Percentiles rank a stretch among this genome's conserved stretches.
These are phyloP conservation scores for Furcifer pardalis DNA, from an alignment of 2,797 vertebrate species.

Conservation along the genomic window DNA sequence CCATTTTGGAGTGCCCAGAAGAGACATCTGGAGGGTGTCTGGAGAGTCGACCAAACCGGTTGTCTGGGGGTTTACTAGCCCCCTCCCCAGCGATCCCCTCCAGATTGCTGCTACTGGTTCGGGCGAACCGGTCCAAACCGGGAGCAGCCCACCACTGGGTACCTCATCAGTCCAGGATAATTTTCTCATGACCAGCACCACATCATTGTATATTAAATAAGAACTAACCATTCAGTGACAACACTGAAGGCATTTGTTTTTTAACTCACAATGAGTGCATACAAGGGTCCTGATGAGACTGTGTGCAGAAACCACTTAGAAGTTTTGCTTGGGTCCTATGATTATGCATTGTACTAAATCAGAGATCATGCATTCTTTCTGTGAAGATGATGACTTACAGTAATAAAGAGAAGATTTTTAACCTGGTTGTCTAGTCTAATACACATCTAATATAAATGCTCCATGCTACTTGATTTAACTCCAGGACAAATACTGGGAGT, in stretches of 20 bases:
- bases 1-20: too few species aligned
- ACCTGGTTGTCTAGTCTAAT: conserved; percentile 27
- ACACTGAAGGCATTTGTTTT: neutral
- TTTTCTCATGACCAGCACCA: neutral
- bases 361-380: neutral
- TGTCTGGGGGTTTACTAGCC: too few species aligned
- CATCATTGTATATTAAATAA: neutral
- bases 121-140: too few species aligned
- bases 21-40: too few species aligned
- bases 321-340: neutral
- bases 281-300: neutral
- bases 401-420: neutral
- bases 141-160: too few species aligned
- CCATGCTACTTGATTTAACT: conserved; percentile 26
- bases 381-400: neutral
- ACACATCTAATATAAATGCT: conserved; percentile 6
- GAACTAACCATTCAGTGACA: neutral
- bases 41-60: too few species aligned
- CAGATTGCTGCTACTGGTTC: too few species aligned
- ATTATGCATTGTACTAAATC: conserved; percentile 1
- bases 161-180: too few species aligned
- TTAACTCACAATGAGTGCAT: neutral
- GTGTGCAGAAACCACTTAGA: neutral
- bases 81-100: too few species aligned
- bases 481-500: neutral